Conservation (phyloP, 2,797 vertebrate genomes). For the Halcyon chelicuti region DNA sequence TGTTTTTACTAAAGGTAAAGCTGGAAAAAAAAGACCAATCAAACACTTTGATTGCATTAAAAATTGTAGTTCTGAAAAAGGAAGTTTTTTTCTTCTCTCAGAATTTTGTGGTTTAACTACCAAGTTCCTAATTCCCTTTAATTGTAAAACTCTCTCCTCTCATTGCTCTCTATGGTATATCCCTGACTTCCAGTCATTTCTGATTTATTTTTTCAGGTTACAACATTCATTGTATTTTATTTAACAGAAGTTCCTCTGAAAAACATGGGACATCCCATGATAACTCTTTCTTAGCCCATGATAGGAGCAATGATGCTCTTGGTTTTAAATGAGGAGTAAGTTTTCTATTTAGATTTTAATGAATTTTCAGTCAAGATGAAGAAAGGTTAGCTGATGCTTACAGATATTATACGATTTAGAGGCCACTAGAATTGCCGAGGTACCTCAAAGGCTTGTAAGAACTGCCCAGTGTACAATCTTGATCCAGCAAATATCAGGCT, state of each 20-base stretch:
- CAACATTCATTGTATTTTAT: neutral
- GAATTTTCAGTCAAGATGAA: neutral
- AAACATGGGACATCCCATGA: neutral
- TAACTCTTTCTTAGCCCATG: neutral
- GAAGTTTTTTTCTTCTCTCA: neutral
- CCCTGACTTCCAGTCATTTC: neutral
- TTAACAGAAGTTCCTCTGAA: neutral
- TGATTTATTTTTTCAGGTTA: neutral
- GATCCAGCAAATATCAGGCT: neutral
- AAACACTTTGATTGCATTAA: neutral
- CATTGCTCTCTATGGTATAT: neutral
- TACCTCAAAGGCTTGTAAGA: neutral
- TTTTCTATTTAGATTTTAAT: neutral
- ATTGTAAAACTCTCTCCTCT: neutral
- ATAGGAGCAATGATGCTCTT: neutral
- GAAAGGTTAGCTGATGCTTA: neutral
- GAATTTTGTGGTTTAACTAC: neutral
- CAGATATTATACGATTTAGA: neutral
- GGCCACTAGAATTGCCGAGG: neutral
- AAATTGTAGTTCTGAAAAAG: neutral
- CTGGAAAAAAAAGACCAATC: neutral
- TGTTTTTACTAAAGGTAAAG: neutral
- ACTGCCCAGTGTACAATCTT: neutral
- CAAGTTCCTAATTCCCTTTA: neutral
- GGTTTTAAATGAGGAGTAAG: neutral